These are phyloP conservation scores for Vombatus ursinus DNA, from an alignment of 2,113 vertebrate species.

Conservation along the genomic window DNA sequence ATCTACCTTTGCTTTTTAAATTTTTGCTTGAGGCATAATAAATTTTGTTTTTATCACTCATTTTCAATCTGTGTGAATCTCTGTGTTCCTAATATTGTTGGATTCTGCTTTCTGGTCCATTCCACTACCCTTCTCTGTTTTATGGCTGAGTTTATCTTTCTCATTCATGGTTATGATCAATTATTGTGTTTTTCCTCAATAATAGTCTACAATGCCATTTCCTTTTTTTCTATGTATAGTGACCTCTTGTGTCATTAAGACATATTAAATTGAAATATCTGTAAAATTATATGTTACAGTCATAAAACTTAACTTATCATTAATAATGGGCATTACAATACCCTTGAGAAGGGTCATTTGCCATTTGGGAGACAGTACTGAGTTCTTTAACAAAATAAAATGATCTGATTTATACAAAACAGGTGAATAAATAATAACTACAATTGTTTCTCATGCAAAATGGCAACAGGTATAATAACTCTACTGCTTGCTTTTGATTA, in stretches of 20 bases:
- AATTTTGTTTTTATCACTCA: background rate
- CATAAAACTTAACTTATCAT: constrained; percentile 32
- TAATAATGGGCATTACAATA: constrained; percentile 44
- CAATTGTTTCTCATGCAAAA: constrained; percentile 45
- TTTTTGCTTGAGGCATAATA: background rate
- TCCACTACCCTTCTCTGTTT: background rate
- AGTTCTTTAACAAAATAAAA: constrained; percentile 40
- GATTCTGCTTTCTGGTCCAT: background rate
- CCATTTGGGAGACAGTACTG: background rate
- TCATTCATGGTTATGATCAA: background rate
- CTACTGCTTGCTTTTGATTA: constrained; percentile 45
- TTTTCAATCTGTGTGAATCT: background rate
- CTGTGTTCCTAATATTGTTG: background rate
- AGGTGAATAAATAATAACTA: constrained; percentile 46
- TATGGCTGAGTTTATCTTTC: background rate
- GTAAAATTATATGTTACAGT: constrained; percentile 45
- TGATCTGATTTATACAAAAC: constrained; percentile 42
- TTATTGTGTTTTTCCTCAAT: background rate
- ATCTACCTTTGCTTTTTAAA: background rate
- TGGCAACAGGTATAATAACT: constrained; percentile 74
- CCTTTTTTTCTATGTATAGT: background rate
- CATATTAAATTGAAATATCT: constrained; percentile 38
- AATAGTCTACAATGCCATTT: background rate
- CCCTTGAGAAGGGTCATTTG: background rate
- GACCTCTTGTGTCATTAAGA: background rate